Evolutionary conservation across 1,140 invertebrate genomes (phyloP), one percentile per base, ranked within the genome.

Genomic region (Helicoverpa zea): DNA sequence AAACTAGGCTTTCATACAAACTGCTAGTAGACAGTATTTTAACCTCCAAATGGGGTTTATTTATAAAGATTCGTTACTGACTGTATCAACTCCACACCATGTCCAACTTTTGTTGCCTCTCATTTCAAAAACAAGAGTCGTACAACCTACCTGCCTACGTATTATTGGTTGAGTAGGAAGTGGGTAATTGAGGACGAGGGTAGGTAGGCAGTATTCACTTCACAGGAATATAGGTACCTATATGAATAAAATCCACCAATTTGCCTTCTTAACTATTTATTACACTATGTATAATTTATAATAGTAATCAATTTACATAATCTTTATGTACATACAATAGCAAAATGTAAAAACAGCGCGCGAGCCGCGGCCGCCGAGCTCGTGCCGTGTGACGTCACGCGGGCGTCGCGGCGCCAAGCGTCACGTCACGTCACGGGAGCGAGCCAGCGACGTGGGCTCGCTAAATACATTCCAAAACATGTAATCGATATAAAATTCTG

Each of bases 231-330:
- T 1, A 23, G 23, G n/a, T n/a, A n/a, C n/a, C n/a, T 23, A 23
- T 23, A 23, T 23, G 23, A 80, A 73, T 73, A 73, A 81, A 78
- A 80, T 35, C 63, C 9, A 58, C 12, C 13, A 14, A 10, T 10
- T 43, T 76, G 81, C 73, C 88, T 90, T 91, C 92, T 93, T 94
- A 94, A 88, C 88, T 91, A 94, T 94, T 93, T 93, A 94, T 92
- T 94, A 92, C 89, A 92, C 91, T 90, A 91, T 92, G 88, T 94
- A 94, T 94, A 93, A 92, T 94, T 94, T 94, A 93, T 84, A 90
- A 83, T 81, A 61, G 61, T 80, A 92, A 91, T 94, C 91, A 90
- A 93, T 93, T 92, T 91, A 92, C 89, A 93, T 90, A 87, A 43
- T 87, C 76, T 91, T 92, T 94, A 94, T 94, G 88, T 94, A 94